phyloP scores from a whole-genome alignment of 2,797 vertebrate species.

The Dipus sagitta region DNA sequence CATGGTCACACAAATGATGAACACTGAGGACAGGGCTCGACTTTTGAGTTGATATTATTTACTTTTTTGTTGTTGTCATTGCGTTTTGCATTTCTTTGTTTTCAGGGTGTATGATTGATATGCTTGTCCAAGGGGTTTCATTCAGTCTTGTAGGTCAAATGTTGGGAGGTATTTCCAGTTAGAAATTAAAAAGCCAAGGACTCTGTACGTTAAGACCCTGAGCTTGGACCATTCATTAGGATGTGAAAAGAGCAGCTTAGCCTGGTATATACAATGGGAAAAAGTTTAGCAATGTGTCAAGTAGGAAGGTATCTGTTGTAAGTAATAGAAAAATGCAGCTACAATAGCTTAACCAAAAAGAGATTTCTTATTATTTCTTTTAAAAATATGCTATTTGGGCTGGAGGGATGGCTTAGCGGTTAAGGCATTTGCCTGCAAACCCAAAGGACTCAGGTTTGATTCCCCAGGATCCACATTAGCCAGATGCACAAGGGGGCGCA shows the following conservation, averaged over 20 bases:
- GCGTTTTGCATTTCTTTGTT: no score
- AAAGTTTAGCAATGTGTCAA: not conserved
- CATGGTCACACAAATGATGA: not conserved
- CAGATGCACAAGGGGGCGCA: no score
- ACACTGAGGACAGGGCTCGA: not conserved
- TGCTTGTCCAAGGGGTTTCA: not conserved
- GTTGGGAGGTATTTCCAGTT: not conserved
- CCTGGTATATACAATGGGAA: slow-evolving; percentile 12
- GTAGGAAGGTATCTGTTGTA: slow-evolving; percentile 5
- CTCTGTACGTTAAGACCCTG: slow-evolving; percentile 26
- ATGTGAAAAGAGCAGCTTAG: not conserved
- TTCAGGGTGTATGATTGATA: not conserved
- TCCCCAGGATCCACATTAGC: no score
- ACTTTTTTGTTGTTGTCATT: not conserved
- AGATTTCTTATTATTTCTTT: not conserved
- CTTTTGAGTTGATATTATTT: slow-evolving; percentile 14
- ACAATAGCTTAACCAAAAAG: not conserved
- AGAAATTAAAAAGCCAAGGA: slow-evolving; percentile 40
- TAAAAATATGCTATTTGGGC: no score
- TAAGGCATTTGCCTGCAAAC: no score
- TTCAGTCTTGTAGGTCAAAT: not conserved
- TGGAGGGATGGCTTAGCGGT: no score
- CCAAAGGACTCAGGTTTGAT: no score
- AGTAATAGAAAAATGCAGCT: slow-evolving; percentile 1
- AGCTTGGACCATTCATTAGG: not conserved